phyloP scores from a whole-genome alignment of 2,797 vertebrate genomes.

The Rhincodon typus region DNA sequence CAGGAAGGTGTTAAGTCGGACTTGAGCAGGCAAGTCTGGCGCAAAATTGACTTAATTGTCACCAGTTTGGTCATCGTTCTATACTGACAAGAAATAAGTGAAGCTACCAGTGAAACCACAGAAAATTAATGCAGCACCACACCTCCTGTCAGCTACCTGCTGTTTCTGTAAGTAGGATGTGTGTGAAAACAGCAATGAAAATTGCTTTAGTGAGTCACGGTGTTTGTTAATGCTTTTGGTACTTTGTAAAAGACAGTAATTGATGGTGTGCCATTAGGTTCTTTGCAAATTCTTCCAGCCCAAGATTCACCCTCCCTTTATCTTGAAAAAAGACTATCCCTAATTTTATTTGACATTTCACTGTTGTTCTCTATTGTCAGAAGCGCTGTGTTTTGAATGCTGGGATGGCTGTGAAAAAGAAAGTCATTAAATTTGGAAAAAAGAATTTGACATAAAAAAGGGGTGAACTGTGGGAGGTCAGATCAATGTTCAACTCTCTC shows the following conservation, averaged over 20 bases:
- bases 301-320: neutral
- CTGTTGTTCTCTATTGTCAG: neutral
- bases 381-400: neutral
- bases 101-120: neutral
- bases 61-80: neutral
- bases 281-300: neutral
- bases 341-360: neutral
- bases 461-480: neutral
- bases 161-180: neutral
- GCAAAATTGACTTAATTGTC: neutral
- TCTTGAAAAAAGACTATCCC: neutral
- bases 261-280: neutral
- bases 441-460: neutral
- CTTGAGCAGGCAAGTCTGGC: neutral
- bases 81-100: constrained; percentile 12
- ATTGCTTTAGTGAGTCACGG: constrained; percentile 7
- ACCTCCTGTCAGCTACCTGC: constrained; percentile 11
- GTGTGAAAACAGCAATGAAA: neutral
- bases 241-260: constrained; percentile 7
- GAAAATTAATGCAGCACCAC: neutral
- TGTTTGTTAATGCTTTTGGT: neutral
- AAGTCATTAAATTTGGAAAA: neutral
- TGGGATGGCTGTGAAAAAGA: neutral
- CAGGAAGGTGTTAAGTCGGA: neutral
- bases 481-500: neutral